phyloP scores from a whole-genome alignment of 2,797 vertebrate genomes.

The Mus caroli region DNA sequence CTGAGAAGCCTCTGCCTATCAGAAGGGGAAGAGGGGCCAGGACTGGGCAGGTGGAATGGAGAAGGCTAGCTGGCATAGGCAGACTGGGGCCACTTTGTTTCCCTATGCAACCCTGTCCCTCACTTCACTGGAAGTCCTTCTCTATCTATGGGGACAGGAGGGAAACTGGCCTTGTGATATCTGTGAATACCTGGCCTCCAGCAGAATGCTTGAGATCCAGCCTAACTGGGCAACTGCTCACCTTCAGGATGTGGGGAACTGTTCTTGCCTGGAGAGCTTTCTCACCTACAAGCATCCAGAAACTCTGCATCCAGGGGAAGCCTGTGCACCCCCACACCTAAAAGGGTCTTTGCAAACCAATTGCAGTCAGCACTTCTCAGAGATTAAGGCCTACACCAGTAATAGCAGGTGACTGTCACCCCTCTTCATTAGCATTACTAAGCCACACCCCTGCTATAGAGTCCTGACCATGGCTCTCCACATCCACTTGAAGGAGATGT shows the following conservation, averaged over 20 bases:
- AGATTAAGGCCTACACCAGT: background rate
- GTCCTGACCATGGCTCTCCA: background rate
- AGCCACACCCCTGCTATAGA: background rate
- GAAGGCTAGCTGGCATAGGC: background rate
- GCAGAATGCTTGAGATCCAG: background rate
- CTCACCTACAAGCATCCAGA: background rate
- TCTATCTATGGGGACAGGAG: background rate
- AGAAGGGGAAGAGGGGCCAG: background rate
- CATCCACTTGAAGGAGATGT: background rate
- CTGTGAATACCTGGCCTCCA: background rate
- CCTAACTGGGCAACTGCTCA: background rate
- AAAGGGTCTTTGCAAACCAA: background rate
- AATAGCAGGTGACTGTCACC: background rate
- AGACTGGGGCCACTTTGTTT: background rate
- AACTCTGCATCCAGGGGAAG: background rate
- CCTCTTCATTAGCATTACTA: background rate
- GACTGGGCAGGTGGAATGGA: background rate
- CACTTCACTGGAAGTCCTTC: background rate
- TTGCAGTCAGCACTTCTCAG: background rate
- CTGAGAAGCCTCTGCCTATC: background rate
- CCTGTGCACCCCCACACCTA: background rate
- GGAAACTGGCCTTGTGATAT: background rate
- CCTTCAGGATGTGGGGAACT: too few species aligned
- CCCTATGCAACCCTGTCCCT: background rate
- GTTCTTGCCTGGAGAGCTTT: background rate